Base-by-base conservation (phyloP, 2,888 invertebrate species). In the Hirudinaria manillensis region DNA sequence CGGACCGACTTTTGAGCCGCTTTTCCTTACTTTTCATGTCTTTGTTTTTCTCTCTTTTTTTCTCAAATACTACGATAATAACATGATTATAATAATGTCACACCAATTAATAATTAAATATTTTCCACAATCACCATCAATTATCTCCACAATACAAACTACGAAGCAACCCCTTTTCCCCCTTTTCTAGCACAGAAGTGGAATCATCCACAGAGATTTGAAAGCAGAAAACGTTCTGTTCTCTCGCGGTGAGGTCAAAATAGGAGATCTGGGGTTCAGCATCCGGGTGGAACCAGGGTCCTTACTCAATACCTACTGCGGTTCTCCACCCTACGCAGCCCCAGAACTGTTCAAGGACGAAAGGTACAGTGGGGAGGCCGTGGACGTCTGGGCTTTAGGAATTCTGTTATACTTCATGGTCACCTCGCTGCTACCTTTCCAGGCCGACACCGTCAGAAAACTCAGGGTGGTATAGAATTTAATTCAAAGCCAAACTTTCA, bases 161-260 rank as follows among this genome's bases (percentile, higher is more conserved):
- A n/a, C n/a, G n/a, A n/a, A n/a, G n/a, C n/a, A n/a, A n/a, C n/a
- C n/a, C n/a, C n/a, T n/a, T 16, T 45, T 45, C 16, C 3, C 45
- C 16, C 13, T 45, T 19, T 73, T 76, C 56, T 87, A 92, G 91
- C 92, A 92, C 85, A 87, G 87, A 74, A 87, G 89, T 80, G 89
- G 89, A 80, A 90, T 91, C 80, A 90, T 91, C 79, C 92, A 92
- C 84, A 87, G 92, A 78, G 92, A 92, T 83, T 89, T 92, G 79
- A 92, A 92, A 84, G 91, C 91, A 67, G 92, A 92, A 84, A 92
- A 92, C 84, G 90, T 92, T 70, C 89, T 92, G 84, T 89, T 91
- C 81, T 87, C 90, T 21, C 82, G 82, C 29, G 80, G 83, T 72
- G 24, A 29, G 29, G 16, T 21, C 65, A 87, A 88, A 81, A 87